Conservation (phyloP, 35 echinoderm and acorn worm genomes). For the Heliocidaris erythrogramma region DNA sequence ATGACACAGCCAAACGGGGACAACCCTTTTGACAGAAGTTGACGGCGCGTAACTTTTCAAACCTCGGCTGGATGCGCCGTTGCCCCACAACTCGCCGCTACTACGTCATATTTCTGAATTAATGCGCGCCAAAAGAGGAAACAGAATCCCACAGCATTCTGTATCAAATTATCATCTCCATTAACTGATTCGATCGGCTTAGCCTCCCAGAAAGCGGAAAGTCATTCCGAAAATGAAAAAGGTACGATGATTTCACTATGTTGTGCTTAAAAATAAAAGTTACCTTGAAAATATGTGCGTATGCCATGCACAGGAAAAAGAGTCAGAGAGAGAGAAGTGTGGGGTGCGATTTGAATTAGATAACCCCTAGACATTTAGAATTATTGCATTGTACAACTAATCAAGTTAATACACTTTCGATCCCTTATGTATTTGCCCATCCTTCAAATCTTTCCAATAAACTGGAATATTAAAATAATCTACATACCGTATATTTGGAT, state of each 20-base stretch:
- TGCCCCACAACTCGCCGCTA: background rate
- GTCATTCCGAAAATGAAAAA: background rate
- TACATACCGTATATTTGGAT: no score
- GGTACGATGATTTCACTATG: background rate
- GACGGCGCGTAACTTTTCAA: background rate
- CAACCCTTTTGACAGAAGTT: background rate
- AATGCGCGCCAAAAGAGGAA: background rate
- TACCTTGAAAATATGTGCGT: no score
- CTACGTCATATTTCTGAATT: background rate
- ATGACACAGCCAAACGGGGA: background rate
- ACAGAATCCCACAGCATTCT: background rate
- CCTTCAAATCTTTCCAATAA: no score
- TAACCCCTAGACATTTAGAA: no score
- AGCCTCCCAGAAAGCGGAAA: background rate
- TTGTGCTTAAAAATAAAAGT: no score
- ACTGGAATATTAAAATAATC: no score
- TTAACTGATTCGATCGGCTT: background rate
- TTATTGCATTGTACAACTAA: no score
- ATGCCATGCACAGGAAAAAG: no score
- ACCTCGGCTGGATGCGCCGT: background rate
- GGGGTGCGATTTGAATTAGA: no score
- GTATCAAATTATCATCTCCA: background rate
- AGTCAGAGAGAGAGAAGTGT: no score
- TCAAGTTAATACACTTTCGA: no score
- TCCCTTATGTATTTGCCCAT: no score